Conservation (phyloP, 2,888 invertebrate species). For the Machimus rusticus region DNA sequence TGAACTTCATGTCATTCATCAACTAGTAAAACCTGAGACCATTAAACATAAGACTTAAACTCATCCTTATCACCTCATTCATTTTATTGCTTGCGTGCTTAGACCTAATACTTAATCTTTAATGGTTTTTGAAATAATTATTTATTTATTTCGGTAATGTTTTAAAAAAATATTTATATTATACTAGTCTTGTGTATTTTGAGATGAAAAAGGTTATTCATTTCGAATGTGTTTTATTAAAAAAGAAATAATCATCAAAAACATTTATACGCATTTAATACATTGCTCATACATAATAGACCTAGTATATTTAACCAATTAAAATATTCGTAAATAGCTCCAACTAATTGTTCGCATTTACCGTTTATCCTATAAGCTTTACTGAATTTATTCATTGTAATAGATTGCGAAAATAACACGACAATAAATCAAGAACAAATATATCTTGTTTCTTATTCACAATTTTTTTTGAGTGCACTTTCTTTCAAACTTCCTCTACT, state of each 20-base stretch:
- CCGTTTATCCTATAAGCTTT: slow-evolving; percentile 24
- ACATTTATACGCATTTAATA: background rate
- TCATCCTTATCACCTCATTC: background rate
- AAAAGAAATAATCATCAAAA: background rate
- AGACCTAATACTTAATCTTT: background rate
- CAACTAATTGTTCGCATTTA: slow-evolving; percentile 19
- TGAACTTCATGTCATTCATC: slow-evolving; percentile 57
- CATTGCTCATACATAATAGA: background rate
- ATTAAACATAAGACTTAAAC: background rate
- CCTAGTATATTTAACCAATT: background rate
- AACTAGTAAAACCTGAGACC: background rate
- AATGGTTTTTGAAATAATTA: background rate
- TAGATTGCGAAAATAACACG: slow-evolving; percentile 18
- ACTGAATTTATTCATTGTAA: background rate
- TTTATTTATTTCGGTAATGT: slow-evolving; percentile 14
- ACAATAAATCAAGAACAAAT: slow-evolving; percentile 10
- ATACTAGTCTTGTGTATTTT: slow-evolving; percentile 19
- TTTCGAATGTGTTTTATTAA: background rate
- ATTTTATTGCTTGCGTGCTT: background rate
- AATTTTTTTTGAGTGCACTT: background rate
- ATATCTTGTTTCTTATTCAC: background rate
- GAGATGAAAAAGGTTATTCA: background rate
- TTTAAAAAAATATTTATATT: background rate
- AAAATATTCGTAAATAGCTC: background rate
- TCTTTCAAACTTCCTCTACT: background rate